Base-by-base conservation (phyloP, 2,888 invertebrate species). In the Strigamia maritima region DNA sequence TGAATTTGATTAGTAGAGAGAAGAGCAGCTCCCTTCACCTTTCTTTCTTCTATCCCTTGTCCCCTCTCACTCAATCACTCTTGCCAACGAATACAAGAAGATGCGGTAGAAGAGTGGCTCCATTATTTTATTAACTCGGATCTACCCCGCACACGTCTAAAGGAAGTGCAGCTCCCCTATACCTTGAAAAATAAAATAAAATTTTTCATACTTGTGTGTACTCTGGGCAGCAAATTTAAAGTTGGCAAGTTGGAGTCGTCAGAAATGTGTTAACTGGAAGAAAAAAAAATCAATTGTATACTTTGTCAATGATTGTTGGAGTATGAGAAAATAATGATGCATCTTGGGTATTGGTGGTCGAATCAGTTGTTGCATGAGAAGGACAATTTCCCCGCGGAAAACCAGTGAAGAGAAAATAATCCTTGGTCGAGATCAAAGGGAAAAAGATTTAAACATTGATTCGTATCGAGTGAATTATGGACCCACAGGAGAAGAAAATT, bases 241-340 rank as follows among this genome's bases (percentile, higher is more conserved):
- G 65, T 65, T 65, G 65, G 6, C 65, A 26, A 65, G 65, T 65
- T 65, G 65, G 65, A 26, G 28, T 26, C 28, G 49, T 6, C 3
- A 22, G 60, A 54, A 54, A 7, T 16, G 60, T 60, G 60, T 60
- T 19, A 19, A 12, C 22, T 60, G 60, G n/a, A n/a, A 14, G 14
- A 65, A 16, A 26, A 26, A 26, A 65, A 65, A 65, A 65, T 65
- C 65, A 65, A 65, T 65, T 65, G 65, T 65, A 28, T 65, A 26
- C 65, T 12, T 65, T 65, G 65, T 16, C 65, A 26, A 65, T 65
- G 65, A 65, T 65, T 24, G 65, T 24, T 65, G 65, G 65, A 65
- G 65, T 65, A 65, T 65, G 65, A 65, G 65, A 65, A 65, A 65
- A 65, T 65, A 65, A 65, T 65, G 65, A 65, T 65, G 65, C 28